Evolutionary conservation across 2,888 invertebrate genomes (phyloP).

Genomic region (Aquatica leii): DNA sequence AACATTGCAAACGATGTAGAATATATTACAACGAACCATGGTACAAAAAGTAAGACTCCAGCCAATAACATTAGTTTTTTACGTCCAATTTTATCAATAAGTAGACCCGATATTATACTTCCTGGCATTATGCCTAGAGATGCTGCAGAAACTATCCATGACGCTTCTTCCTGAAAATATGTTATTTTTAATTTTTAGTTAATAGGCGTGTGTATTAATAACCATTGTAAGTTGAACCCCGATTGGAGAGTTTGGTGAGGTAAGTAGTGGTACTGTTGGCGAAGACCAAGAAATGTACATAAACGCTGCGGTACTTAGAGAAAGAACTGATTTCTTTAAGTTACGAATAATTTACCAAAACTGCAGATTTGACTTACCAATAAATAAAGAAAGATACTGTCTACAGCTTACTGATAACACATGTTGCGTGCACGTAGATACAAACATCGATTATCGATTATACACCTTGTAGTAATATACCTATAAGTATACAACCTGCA

Average conservation of each 20-base stretch:
- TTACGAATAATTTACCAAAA: too few species aligned
- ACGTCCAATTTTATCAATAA: neutral
- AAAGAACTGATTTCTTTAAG: too few species aligned
- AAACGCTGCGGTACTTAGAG: too few species aligned
- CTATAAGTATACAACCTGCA: too few species aligned
- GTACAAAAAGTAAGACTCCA: neutral
- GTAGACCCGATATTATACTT: neutral
- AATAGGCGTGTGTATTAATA: too few species aligned
- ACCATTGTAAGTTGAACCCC: neutral
- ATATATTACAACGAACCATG: neutral
- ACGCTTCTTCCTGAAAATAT: conserved; percentile 1
- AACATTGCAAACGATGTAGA: neutral
- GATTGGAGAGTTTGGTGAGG: neutral
- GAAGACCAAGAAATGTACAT: neutral
- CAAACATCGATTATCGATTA: too few species aligned
- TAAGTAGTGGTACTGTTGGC: neutral
- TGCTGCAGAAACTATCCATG: neutral
- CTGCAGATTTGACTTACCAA: too few species aligned
- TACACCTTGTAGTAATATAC: too few species aligned
- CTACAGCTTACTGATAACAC: too few species aligned
- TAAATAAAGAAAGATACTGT: too few species aligned
- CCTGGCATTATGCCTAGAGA: neutral
- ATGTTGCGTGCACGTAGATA: too few species aligned
- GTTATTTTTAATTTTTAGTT: neutral
- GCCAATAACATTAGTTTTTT: neutral